Evolutionary conservation across 2,797 vertebrate species (phyloP).

Genomic region (Perodicticus potto): DNA sequence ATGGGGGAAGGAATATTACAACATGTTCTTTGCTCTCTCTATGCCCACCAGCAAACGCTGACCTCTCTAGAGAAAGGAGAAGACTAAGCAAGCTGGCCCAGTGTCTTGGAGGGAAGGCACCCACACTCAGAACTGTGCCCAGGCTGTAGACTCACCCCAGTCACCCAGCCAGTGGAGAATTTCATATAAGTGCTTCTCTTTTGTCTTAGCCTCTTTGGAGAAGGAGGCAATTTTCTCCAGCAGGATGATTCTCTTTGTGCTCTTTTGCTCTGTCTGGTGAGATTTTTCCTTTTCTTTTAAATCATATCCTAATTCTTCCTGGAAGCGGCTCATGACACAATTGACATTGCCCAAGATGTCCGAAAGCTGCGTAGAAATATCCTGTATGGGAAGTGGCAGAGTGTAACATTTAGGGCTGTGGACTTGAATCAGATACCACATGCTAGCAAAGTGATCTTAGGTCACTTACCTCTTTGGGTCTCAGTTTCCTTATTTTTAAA

Average conservation of each 20-base stretch:
- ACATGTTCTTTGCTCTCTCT: background rate
- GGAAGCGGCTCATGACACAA: conserved; percentile 75
- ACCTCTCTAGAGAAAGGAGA: background rate
- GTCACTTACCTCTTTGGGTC: background rate
- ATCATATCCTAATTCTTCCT: conserved; percentile 77
- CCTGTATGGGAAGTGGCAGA: conserved; percentile 56
- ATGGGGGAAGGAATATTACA: background rate
- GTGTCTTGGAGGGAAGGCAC: background rate
- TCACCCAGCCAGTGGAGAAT: conserved; percentile 75
- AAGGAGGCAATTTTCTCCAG: conserved; percentile 80
- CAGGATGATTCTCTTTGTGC: conserved; percentile 76
- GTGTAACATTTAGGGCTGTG: background rate
- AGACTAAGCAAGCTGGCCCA: background rate
- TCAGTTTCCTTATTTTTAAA: conserved; percentile 32
- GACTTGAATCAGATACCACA: background rate
- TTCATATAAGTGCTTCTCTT: conserved; percentile 77
- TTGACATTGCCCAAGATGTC: conserved; percentile 80
- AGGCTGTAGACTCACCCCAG: conserved; percentile 77
- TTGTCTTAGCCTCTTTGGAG: conserved; percentile 71
- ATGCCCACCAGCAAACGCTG: background rate
- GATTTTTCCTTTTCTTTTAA: conserved; percentile 71
- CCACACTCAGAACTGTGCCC: background rate
- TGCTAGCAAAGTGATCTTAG: background rate
- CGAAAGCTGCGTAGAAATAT: conserved; percentile 78
- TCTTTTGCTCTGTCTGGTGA: conserved; percentile 59